Base-by-base conservation (phyloP, 2,113 vertebrate species). In the human (Homo sapiens) region DNA sequence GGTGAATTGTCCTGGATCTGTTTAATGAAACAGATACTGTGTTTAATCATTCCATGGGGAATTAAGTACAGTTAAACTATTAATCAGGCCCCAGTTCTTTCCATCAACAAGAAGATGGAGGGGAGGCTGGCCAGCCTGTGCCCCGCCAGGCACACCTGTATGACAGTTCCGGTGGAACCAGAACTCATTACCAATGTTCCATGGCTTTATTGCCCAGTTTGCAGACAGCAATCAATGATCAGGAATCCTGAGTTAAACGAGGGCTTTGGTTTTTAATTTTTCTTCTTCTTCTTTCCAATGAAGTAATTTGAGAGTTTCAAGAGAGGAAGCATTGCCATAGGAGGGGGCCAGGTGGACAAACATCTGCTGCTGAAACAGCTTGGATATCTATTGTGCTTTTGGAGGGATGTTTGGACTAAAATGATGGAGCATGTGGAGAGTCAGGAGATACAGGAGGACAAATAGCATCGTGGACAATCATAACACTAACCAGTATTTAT, bases 1-100 rank as follows among this genome's bases (percentile, higher is more conserved):
- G 98, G 98, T 98, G 99, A 99, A 99, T 98, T 96, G 98, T 98
- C 98, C 98, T 93, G 97, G 93, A 98, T 97, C 97, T 96, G 96
- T 87, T 73, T 97, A 98, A 99, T 98, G 97, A 98, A 99, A 99
- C 97, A 96, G 98, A 97, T 96, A 97, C 98, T 32, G 87, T 90
- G 90, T 76, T 98, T 98, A 98, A 98, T 70, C 96, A 96, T 98
- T 98, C 98, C 92, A 0, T 0, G 0, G 98, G 98, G 98, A 97
- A 90, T 97, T 97, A 97, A 97, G 64, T 52, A 68, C 96, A 30
- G 94, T 57, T 81, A 76, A 70, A 95, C 97, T 97, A 97, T 98
- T 98, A 97, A 98, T 97, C 98, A 97, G 98, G 90, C 94, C 61
- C 75, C 0, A 12, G 94, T 96, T 97, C 96, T 50, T 96, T 52